Percentiles rank a stretch among this genome's conserved stretches.
phyloP scores from a whole-genome alignment of 2,797 vertebrate species.

The Antennarius maculatus region DNA sequence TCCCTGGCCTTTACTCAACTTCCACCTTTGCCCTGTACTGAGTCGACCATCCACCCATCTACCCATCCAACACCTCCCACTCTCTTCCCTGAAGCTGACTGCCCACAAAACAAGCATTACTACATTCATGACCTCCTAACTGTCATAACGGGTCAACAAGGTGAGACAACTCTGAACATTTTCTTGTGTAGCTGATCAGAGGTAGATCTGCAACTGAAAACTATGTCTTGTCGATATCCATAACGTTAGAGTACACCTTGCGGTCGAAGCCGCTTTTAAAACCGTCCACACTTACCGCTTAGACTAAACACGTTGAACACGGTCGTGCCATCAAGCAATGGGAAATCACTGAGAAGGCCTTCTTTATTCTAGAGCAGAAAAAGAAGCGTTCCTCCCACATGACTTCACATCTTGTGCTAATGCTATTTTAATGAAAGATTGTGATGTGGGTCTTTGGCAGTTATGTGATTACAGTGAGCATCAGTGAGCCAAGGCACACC shows the following conservation, averaged over 20 bases:
- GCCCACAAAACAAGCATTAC: slow-evolving; percentile 58
- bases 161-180: slow-evolving; percentile 13
- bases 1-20: slow-evolving; percentile 48
- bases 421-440: slow-evolving; percentile 82
- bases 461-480: slow-evolving; percentile 67
- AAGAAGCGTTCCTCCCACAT: slow-evolving; percentile 63
- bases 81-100: slow-evolving; percentile 19
- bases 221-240: neutral
- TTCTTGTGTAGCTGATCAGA: slow-evolving; percentile 18
- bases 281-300: slow-evolving; percentile 3
- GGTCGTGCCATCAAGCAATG: slow-evolving; percentile 6
- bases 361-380: slow-evolving; percentile 52
- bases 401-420: slow-evolving; percentile 73
- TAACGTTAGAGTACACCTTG: neutral
- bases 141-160: slow-evolving; percentile 50
- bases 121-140: slow-evolving; percentile 63
- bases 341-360: slow-evolving; percentile 40
- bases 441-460: slow-evolving; percentile 73
- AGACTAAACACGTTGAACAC: slow-evolving; percentile 34
- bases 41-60: slow-evolving; percentile 24
- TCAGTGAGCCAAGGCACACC: slow-evolving; percentile 63
- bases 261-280: neutral
- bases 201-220: neutral
- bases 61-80: slow-evolving; percentile 17
- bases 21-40: slow-evolving; percentile 59